Evolutionary conservation across 1,140 invertebrate species (phyloP).

Genomic region (Trichogramma pretiosum): DNA sequence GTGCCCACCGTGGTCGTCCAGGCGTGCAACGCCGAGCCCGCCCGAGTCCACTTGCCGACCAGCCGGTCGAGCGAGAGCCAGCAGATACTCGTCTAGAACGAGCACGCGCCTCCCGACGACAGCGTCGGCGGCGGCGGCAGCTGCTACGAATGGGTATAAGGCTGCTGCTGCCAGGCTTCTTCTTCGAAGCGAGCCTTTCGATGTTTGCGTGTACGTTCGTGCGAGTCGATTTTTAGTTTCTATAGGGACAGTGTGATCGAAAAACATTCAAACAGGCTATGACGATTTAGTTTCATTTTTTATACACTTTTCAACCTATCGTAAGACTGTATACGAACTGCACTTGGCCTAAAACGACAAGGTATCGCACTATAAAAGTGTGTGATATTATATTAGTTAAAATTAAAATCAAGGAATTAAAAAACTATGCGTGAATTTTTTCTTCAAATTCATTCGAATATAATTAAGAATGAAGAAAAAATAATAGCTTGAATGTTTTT

Average conservation of each 20-base stretch:
- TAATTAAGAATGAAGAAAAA: too few relatives aligned
- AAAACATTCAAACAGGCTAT: background rate
- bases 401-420: too few relatives aligned
- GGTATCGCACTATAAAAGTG: too few relatives aligned
- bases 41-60: constrained; percentile 31
- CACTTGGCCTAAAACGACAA: too few relatives aligned
- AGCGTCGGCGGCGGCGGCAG: background rate
- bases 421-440: too few relatives aligned
- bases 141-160: too few relatives aligned
- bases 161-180: background rate
- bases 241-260: background rate
- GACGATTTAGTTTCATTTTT: background rate
- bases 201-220: background rate
- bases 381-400: too few relatives aligned
- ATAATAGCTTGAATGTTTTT: too few relatives aligned
- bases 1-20: constrained; percentile 42
- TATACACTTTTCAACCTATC: too few relatives aligned
- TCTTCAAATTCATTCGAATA: too few relatives aligned
- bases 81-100: constrained; percentile 39
- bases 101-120: background rate
- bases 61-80: constrained; percentile 38
- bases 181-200: background rate
- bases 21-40: constrained; percentile 22
- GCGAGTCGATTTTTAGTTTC: background rate
- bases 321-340: too few relatives aligned